Evolutionary conservation across 2,888 invertebrate genomes (phyloP), one percentile per base, ranked within the genome.

Genomic region (Actias luna): DNA sequence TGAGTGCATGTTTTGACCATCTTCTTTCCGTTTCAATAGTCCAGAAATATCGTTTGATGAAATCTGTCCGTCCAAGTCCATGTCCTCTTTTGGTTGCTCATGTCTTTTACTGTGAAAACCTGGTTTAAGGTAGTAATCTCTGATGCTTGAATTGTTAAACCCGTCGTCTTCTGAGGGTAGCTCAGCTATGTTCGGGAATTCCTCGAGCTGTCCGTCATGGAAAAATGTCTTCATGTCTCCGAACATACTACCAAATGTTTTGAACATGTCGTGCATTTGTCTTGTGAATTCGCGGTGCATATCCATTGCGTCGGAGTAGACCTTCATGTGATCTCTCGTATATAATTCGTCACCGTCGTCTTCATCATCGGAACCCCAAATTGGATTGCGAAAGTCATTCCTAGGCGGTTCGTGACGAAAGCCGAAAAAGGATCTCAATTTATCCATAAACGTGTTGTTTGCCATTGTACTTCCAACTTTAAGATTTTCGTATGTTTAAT

Each of bases 381-480:
- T 90, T 5, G 92, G 92, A 72, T 92, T 92, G 59, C 92, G 84
- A 71, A 92, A 92, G 69, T 92, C 90, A 66, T 90, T 92, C 71
- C 79, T 77, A 29, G 89, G 90, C 42, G 85, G 82, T 61, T 86
- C 82, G 58, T 77, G 75, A 31, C 72, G 72, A 36, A 89, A 50
- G 31, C 92, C 92, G 63, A 92, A 80, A 75, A 91, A 89, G 35
- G 80, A 71, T 31, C 83, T 81, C 58, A 92, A 67, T 73, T 78
- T 88, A 62, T 86, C 83, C 84, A 89, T 84, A 64, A 92, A 83
- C 39, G 78, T 74, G 58, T 73, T 75, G 60, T 68, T 75, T 33
- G 80, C 70, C 85, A 85, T 85, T 70, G 33, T 73, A 61, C 55
- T 58, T 39, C 64, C 58, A 65, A 77, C 79, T 83, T 76, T 75